phyloP scores from a whole-genome alignment of 2,113 vertebrate genomes.

The Orthonyx spaldingii region DNA sequence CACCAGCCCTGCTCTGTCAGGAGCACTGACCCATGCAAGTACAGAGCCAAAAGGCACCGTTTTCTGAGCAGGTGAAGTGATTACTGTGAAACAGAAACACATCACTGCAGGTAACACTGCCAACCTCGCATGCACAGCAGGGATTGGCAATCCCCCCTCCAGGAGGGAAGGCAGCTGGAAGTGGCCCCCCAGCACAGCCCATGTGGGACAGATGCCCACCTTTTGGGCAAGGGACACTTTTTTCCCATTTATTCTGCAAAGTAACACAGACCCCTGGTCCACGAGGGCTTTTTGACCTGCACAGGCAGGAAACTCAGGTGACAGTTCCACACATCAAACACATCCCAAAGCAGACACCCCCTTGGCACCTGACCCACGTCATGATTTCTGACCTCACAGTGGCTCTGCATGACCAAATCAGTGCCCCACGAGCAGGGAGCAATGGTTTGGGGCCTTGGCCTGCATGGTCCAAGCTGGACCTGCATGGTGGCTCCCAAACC shows the following conservation, averaged over 20 bases:
- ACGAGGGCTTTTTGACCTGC: neutral
- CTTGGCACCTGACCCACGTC: neutral
- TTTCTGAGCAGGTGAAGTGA: neutral
- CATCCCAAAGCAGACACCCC: neutral
- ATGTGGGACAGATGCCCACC: fast-evolving
- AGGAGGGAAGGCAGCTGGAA: neutral
- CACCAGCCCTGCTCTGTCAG: neutral
- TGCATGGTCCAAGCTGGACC: neutral
- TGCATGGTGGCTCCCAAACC: neutral
- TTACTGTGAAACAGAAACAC: neutral
- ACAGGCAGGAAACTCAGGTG: neutral
- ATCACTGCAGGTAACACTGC: neutral
- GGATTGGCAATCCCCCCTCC: neutral
- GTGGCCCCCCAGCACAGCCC: neutral
- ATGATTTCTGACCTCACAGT: neutral
- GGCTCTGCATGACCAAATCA: neutral
- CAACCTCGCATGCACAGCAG: neutral
- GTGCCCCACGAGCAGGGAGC: neutral
- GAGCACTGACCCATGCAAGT: neutral
- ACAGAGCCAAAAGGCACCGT: neutral
- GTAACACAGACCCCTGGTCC: fast-evolving
- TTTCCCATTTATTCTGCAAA: neutral
- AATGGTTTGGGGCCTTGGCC: neutral
- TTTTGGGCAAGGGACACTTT: neutral
- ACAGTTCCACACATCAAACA: neutral